Evolutionary conservation across 2,888 invertebrate genomes (phyloP).

Genomic region (Eilema griseolum): DNA sequence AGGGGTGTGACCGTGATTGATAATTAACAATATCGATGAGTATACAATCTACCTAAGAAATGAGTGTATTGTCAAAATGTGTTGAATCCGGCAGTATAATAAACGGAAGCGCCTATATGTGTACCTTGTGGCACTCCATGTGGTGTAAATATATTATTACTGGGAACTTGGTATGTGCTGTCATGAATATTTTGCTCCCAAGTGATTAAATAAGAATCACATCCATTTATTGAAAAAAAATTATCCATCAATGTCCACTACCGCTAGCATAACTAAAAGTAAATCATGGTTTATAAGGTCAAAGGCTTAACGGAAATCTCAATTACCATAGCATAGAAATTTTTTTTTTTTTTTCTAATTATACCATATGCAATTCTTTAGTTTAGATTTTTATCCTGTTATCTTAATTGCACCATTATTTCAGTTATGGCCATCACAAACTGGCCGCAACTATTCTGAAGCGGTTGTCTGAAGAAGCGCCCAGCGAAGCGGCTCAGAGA

Average conservation of each 20-base stretch:
- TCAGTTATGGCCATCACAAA: constrained; percentile 92
- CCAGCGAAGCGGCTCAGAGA: constrained; percentile 95
- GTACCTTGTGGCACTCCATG: neutral
- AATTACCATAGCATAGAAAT: neutral
- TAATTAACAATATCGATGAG: too few species aligned
- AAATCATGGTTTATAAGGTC: neutral
- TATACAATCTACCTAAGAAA: neutral
- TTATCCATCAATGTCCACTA: neutral
- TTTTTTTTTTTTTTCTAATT: too few species aligned
- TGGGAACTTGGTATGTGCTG: neutral
- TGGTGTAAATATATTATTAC: neutral
- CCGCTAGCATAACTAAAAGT: neutral
- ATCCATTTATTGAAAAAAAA: neutral
- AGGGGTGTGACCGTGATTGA: too few species aligned
- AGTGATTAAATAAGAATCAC: neutral
- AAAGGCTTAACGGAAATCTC: neutral
- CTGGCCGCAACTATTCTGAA: constrained; percentile 89
- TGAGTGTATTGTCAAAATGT: neutral
- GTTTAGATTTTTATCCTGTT: neutral
- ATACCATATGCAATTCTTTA: too few species aligned
- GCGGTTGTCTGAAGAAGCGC: constrained; percentile 89
- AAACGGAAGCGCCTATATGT: neutral
- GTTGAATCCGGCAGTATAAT: too few species aligned
- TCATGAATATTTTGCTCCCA: neutral
- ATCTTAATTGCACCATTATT: neutral